Percentiles rank a stretch among this genome's conserved stretches.
Evolutionary conservation across 2,888 invertebrate genomes (phyloP).

Genomic region (Stenurella melanura): DNA sequence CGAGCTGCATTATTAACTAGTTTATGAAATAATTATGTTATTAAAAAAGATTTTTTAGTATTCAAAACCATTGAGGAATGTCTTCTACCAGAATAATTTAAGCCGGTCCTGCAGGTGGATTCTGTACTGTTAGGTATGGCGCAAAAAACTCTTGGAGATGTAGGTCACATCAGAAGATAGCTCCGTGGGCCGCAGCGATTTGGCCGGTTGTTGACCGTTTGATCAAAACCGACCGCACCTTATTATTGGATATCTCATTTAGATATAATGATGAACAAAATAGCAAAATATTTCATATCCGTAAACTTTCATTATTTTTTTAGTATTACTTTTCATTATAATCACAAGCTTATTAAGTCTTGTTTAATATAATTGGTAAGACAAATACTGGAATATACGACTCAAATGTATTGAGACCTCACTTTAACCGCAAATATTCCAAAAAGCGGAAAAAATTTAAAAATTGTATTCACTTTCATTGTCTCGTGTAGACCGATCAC

Average conservation of each 20-base stretch:
- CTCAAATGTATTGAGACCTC: too few species aligned
- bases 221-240: constrained; percentile 66
- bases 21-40: too few species aligned
- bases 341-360: neutral
- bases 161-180: constrained; percentile 63
- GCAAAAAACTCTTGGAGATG: constrained; percentile 54
- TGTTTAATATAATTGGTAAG: too few species aligned
- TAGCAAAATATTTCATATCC: constrained; percentile 11
- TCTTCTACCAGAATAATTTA: neutral
- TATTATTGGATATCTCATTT: constrained; percentile 42
- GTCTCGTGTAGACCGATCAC: too few species aligned
- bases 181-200: constrained; percentile 68
- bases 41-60: neutral
- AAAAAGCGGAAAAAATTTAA: too few species aligned
- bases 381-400: too few species aligned
- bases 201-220: constrained; percentile 72
- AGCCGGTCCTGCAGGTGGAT: constrained; percentile 61
- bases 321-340: neutral
- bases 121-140: constrained; percentile 64
- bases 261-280: constrained; percentile 18
- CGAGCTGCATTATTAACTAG: neutral
- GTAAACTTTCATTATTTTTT: neutral
- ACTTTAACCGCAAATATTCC: too few species aligned
- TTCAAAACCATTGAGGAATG: neutral
- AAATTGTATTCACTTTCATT: too few species aligned